Conservation (phyloP, 1,140 invertebrate species). For the Leptopilina clavipes region DNA sequence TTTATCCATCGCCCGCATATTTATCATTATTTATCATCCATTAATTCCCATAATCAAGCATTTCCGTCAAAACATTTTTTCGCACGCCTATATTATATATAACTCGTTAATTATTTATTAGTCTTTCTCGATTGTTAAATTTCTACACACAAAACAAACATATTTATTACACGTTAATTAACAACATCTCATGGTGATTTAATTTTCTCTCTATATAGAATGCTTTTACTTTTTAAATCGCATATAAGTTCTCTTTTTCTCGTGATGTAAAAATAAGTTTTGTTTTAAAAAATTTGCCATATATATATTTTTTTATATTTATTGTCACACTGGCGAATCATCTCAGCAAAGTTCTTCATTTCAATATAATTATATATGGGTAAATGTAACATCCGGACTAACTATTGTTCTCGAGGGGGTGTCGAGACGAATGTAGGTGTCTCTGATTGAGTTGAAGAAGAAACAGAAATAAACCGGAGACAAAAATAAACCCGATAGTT, state of each 20-base stretch:
- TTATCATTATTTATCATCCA: constrained; percentile 31
- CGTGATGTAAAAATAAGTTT: too few species aligned
- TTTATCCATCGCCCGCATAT: constrained; percentile 31
- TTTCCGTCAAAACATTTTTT: background rate
- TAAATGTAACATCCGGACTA: constrained; percentile 42
- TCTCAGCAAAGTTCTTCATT: too few species aligned
- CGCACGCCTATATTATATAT: background rate
- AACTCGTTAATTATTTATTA: background rate
- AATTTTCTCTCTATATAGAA: too few species aligned
- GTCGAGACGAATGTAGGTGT: constrained; percentile 20
- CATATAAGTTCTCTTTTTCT: too few species aligned
- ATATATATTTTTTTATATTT: too few species aligned
- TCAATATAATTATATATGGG: constrained; percentile 51
- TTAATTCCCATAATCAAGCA: constrained; percentile 15
- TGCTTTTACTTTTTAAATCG: too few species aligned
- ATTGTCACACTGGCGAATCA: too few species aligned
- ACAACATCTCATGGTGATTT: too few species aligned
- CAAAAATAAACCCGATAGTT: background rate
- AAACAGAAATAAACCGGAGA: background rate
- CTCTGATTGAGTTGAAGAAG: constrained; percentile 18
- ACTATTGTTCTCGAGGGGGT: constrained; percentile 37
- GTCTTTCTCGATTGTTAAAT: background rate
- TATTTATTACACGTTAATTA: too few species aligned
- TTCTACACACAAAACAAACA: too few species aligned
- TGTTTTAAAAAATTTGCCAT: too few species aligned